Evolutionary conservation across 37 sponge, comb jelly and placozoan species (phyloP).

Genomic region (Ephydatia muelleri): DNA sequence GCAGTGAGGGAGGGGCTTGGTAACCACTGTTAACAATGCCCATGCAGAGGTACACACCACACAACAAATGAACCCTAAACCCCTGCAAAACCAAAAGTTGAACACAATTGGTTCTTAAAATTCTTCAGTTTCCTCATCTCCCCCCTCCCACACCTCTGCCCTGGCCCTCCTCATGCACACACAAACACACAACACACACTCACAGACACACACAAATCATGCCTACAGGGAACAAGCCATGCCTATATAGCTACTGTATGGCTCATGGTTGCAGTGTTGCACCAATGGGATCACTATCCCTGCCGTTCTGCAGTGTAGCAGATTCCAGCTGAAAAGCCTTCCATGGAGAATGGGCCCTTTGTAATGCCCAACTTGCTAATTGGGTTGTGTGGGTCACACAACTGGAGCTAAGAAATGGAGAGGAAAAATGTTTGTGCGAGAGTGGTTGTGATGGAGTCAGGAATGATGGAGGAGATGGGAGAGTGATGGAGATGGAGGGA

Average conservation of each 20-base stretch:
- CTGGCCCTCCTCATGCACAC: no score
- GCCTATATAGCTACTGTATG: background rate
- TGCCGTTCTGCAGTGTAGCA: background rate
- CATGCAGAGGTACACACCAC: background rate
- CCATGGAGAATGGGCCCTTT: background rate
- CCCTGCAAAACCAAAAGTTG: background rate
- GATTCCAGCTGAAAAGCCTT: background rate
- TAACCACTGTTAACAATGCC: background rate
- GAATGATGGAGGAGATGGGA: background rate
- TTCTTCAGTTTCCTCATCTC: background rate
- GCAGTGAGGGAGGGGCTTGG: background rate
- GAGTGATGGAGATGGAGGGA: background rate
- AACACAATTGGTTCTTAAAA: background rate
- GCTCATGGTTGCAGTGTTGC: background rate
- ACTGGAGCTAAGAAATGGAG: background rate
- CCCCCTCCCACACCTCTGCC: no score
- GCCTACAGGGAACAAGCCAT: background rate
- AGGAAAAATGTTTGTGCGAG: background rate
- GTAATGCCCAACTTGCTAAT: background rate
- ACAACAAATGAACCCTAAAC: background rate
- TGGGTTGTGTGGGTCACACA: conserved; percentile 40
- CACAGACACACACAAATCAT: background rate
- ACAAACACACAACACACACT: background rate
- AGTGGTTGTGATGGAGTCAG: background rate
- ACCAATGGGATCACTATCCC: background rate